Percentiles rank a stretch among this genome's conserved stretches.
These are phyloP conservation scores for Hyphantria cunea DNA, from an alignment of 1,140 invertebrate genomes.

Conservation along the genomic window DNA sequence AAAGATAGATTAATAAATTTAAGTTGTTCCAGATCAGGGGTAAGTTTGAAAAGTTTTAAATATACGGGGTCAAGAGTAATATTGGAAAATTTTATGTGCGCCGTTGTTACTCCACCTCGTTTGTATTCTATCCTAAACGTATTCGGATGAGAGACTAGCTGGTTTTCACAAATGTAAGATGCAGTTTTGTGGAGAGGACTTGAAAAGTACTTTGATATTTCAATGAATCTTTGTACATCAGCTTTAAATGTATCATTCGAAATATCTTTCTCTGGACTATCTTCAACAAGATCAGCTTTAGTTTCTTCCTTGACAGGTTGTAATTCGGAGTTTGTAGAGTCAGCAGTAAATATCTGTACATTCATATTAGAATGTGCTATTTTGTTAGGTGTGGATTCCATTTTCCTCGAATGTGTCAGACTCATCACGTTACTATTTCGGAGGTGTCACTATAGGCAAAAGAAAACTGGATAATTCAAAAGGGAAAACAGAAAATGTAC, in stretches of 20 bases:
- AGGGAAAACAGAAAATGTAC: no score
- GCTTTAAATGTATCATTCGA: constrained; percentile 44
- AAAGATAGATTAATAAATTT: constrained; percentile 63
- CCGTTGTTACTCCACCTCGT: constrained; percentile 53
- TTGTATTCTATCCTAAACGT: constrained; percentile 52
- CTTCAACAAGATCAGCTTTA: constrained; percentile 33
- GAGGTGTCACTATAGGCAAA: no score
- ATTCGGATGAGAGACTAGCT: constrained; percentile 59
- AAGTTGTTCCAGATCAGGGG: constrained; percentile 62
- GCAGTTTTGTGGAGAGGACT: constrained; percentile 65
- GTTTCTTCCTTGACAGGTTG: constrained; percentile 35
- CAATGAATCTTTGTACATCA: constrained; percentile 62
- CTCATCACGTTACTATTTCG: neutral
- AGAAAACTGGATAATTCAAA: no score
- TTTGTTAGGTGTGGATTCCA: constrained; percentile 17
- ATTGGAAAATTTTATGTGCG: constrained; percentile 60
- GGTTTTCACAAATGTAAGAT: constrained; percentile 63
- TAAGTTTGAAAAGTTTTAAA: constrained; percentile 52
- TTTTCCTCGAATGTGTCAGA: constrained; percentile 12
- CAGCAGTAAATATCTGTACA: neutral
- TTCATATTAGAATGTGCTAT: constrained; percentile 32
- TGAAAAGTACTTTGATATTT: constrained; percentile 70
- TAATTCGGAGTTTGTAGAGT: constrained; percentile 1
- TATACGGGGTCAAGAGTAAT: constrained; percentile 48
- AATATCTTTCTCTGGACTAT: constrained; percentile 28